Evolutionary conservation across 2,888 invertebrate genomes (phyloP).

Genomic region (Cryptophagus acutangulus): DNA sequence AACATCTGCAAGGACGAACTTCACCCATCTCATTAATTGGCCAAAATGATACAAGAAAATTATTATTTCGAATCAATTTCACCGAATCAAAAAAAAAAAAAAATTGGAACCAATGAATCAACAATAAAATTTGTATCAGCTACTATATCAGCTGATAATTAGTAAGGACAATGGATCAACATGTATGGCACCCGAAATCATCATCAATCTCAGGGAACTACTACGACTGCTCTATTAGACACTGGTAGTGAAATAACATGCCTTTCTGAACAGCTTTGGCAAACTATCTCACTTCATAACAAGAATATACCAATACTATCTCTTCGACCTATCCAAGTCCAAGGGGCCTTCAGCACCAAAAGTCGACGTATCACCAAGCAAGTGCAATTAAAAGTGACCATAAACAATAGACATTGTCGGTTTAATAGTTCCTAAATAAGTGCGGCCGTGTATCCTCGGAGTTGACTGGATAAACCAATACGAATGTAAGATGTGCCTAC

Average conservation of each 20-base stretch:
- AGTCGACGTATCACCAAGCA: slow-evolving; percentile 10
- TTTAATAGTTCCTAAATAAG: background rate
- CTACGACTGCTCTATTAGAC: slow-evolving; percentile 7
- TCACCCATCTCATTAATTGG: background rate
- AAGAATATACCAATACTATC: slow-evolving; percentile 8
- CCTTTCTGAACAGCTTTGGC: slow-evolving; percentile 8
- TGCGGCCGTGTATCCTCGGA: slow-evolving; percentile 9
- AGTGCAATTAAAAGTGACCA: background rate
- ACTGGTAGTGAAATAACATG: slow-evolving; percentile 13
- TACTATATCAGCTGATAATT: too few relatives aligned
- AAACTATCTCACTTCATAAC: background rate
- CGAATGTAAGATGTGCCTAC: background rate
- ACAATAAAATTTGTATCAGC: too few relatives aligned
- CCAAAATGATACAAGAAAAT: background rate
- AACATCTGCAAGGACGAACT: background rate
- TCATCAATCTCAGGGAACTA: background rate
- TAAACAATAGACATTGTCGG: background rate
- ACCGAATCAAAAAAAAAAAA: too few relatives aligned
- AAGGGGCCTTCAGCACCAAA: slow-evolving; percentile 10
- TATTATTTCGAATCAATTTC: too few relatives aligned
- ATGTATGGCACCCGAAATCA: background rate
- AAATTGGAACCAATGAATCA: too few relatives aligned
- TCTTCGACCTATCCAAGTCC: slow-evolving; percentile 5
- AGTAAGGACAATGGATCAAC: too few relatives aligned
- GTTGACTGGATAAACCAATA: slow-evolving; percentile 8